These are phyloP conservation scores for Pegoplata infirma DNA, from an alignment of 2,888 invertebrate species.

Conservation along the genomic window DNA sequence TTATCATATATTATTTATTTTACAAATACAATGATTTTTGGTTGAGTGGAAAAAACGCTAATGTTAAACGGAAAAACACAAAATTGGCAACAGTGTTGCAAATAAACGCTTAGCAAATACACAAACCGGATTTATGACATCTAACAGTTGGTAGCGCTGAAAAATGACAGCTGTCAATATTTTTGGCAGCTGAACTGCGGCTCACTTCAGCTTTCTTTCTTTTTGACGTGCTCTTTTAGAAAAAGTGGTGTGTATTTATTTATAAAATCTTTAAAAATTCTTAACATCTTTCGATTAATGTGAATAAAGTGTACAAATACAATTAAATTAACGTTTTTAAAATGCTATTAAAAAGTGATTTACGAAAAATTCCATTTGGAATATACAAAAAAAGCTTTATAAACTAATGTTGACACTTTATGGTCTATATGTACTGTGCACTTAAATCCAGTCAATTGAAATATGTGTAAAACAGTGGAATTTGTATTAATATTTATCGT, in stretches of 20 bases:
- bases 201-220: constrained; percentile 75
- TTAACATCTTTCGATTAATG: constrained; percentile 66
- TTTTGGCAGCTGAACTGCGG: constrained; percentile 53
- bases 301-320: constrained; percentile 41
- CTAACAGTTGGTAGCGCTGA: constrained; percentile 61
- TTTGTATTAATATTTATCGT: constrained; percentile 16
- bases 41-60: too few relatives aligned
- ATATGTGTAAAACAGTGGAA: background rate
- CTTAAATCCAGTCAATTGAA: background rate
- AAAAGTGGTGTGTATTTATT: constrained; percentile 72
- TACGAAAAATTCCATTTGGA: constrained; percentile 2
- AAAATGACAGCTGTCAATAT: constrained; percentile 45
- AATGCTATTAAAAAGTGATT: constrained; percentile 61
- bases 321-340: constrained; percentile 11
- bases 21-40: too few relatives aligned
- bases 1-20: too few relatives aligned
- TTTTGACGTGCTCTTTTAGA: constrained; percentile 75
- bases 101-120: constrained; percentile 23
- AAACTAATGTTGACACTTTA: constrained; percentile 66
- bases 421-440: constrained; percentile 22
- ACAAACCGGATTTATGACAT: constrained; percentile 56
- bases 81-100: too few relatives aligned
- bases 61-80: too few relatives aligned
- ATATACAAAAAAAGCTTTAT: background rate
- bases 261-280: constrained; percentile 69